Conservation (phyloP, 2,113 vertebrate species). For the Fulica atra region DNA sequence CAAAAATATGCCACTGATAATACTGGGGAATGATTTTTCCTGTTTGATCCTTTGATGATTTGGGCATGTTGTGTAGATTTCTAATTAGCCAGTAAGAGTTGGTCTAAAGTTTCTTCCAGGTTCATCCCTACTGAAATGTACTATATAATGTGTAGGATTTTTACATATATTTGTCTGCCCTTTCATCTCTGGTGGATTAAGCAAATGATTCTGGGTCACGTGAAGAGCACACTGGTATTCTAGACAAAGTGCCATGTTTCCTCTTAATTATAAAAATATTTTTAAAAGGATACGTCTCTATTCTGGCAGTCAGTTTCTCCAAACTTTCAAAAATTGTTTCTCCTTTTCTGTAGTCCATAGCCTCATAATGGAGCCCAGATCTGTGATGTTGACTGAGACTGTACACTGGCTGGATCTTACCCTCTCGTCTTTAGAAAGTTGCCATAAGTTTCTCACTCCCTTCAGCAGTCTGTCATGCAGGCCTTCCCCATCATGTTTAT, state of each 20-base stretch:
- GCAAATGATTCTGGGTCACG: background rate
- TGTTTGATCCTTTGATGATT: background rate
- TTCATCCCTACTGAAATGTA: background rate
- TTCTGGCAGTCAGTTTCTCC: background rate
- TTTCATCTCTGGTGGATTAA: background rate
- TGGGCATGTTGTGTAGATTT: background rate
- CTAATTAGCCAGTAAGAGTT: background rate
- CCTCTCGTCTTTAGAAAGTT: background rate
- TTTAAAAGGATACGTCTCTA: background rate
- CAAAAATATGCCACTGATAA: background rate
- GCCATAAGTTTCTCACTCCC: background rate
- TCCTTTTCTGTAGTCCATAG: background rate
- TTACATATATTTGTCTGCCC: background rate
- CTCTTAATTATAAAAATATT: background rate
- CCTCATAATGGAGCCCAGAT: background rate
- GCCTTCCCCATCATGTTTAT: background rate
- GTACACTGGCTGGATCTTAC: background rate
- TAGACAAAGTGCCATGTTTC: background rate
- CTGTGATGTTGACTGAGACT: background rate
- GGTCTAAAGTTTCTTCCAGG: background rate
- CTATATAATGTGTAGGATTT: fast-evolving
- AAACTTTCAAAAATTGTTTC: background rate
- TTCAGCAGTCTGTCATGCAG: background rate
- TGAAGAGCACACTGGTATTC: background rate
- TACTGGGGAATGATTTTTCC: background rate